phyloP scores from a whole-genome alignment of 2,797 vertebrate genomes.

The Notolepis coatsorum region DNA sequence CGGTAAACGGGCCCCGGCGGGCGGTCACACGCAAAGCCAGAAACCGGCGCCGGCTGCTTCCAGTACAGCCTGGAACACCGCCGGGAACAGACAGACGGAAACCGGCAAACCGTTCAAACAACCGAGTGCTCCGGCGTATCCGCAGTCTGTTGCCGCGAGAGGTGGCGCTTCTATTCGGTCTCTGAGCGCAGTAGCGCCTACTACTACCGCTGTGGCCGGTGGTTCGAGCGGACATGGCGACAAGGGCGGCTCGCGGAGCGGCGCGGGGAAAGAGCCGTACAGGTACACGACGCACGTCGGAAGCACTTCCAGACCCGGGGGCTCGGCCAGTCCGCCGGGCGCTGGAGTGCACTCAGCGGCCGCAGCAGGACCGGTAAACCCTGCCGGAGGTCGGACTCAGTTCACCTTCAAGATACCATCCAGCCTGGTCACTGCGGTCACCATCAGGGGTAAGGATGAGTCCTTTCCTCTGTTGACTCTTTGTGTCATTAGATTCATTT shows the following conservation, averaged over 20 bases:
- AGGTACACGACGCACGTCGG: conserved; percentile 68
- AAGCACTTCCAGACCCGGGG: conserved; percentile 26
- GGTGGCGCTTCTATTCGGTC: conserved; percentile 33
- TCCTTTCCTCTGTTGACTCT: too few relatives aligned
- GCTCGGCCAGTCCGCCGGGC: conserved; percentile 26
- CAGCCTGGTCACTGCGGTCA: not conserved
- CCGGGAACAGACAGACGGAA: conserved; percentile 16
- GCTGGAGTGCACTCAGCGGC: not conserved
- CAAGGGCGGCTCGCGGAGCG: conserved; percentile 10
- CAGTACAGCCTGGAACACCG: conserved; percentile 24
- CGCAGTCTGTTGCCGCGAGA: conserved; percentile 44
- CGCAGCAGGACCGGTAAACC: rapidly evolving
- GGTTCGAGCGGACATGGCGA: not conserved
- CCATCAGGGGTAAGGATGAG: conserved; percentile 51
- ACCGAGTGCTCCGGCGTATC: conserved; percentile 45
- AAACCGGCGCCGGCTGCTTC: not conserved
- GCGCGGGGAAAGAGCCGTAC: conserved; percentile 47
- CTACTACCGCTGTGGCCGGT: not conserved
- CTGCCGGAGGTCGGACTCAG: not conserved
- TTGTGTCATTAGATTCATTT: too few relatives aligned
- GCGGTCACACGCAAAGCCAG: not conserved
- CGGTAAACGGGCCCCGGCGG: not conserved
- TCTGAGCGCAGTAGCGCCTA: not conserved
- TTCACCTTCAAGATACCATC: conserved; percentile 65
- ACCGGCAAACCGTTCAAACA: conserved; percentile 18